These are phyloP conservation scores for Clarias fuscus DNA, from an alignment of 2,797 vertebrate species.

Conservation along the genomic window DNA sequence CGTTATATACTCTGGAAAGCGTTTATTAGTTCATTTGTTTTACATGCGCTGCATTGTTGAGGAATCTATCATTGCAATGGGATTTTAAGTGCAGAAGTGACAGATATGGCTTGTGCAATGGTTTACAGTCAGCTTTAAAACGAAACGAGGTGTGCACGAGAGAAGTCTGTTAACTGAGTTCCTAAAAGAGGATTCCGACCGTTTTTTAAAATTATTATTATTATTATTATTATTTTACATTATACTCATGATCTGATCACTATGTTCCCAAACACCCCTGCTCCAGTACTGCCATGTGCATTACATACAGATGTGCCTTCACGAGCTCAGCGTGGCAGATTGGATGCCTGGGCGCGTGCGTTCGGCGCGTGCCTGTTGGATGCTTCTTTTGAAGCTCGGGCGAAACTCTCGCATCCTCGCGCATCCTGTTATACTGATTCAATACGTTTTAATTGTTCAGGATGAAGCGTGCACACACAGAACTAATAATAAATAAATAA, in stretches of 20 bases:
- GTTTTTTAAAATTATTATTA: neutral
- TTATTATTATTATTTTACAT: neutral
- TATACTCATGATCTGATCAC: neutral
- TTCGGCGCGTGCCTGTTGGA: constrained; percentile 15
- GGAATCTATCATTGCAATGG: neutral
- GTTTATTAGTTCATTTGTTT: neutral
- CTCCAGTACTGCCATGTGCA: neutral
- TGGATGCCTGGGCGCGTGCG: neutral
- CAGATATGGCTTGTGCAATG: neutral
- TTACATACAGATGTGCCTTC: neutral
- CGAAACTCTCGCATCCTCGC: neutral
- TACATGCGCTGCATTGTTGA: neutral
- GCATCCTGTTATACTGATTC: no score
- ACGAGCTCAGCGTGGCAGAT: neutral
- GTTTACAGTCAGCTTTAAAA: neutral
- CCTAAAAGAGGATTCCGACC: neutral
- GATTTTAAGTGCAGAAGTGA: neutral
- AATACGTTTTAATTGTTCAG: no score
- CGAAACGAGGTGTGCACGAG: neutral
- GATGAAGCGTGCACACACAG: neutral
- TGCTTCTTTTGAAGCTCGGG: neutral
- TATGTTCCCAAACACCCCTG: neutral
- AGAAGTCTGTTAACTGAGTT: neutral
- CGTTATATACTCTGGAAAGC: neutral
- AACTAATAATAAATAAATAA: neutral